Conservation (phyloP, 2,113 vertebrate species). For the Spermophilus dauricus region DNA sequence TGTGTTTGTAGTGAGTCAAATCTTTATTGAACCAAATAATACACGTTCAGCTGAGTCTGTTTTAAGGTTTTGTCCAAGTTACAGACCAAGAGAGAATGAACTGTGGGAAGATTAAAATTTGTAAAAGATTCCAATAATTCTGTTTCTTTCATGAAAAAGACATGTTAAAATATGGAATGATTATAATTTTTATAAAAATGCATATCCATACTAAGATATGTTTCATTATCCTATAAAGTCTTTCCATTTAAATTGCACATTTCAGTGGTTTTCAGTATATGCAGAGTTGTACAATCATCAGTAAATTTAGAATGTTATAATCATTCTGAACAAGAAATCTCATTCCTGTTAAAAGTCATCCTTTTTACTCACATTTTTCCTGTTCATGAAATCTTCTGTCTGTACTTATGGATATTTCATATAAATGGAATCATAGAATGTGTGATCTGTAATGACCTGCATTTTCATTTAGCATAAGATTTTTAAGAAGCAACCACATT, state of each 20-base stretch:
- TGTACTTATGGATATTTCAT: not conserved
- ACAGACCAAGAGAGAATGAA: not conserved
- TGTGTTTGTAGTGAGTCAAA: constrained; percentile 30
- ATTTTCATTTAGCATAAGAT: not conserved
- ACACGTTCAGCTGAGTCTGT: not conserved
- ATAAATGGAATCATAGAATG: not conserved
- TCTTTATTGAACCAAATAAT: constrained; percentile 69
- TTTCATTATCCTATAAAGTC: not conserved
- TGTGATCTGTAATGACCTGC: not conserved
- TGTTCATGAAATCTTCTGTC: not conserved
- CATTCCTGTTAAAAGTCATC: no score
- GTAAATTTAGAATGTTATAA: not conserved
- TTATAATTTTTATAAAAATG: not conserved
- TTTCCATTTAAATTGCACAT: not conserved
- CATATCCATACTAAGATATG: not conserved
- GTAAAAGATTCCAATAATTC: not conserved
- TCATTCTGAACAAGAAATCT: not conserved
- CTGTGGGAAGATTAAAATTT: not conserved
- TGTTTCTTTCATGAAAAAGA: not conserved
- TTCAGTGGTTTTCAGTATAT: not conserved
- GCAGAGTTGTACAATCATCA: not conserved
- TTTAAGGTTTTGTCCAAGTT: constrained; percentile 58
- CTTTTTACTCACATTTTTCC: fast-evolving
- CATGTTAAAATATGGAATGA: not conserved
- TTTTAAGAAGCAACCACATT: not conserved